Base-by-base conservation (phyloP, 2,888 invertebrate genomes). In the Gnatocerus cornutus region DNA sequence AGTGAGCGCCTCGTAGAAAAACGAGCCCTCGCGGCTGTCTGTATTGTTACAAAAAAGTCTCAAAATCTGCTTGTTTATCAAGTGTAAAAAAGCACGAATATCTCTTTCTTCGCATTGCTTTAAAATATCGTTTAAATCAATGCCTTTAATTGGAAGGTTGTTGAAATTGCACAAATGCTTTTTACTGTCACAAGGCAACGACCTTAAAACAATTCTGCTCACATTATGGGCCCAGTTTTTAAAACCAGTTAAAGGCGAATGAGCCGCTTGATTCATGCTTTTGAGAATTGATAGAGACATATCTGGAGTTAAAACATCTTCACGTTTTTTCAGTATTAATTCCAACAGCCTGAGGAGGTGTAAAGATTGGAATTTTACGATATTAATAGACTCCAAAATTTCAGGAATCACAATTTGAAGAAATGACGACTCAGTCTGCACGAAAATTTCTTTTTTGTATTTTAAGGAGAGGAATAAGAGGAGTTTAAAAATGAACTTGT, bases 11-110 rank as follows among this genome's bases (percentile, higher is more conserved):
- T 72, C 72, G 63, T 79, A 80, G 16, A 77, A 71, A 68, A 75
- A 71, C 3, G 77, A 74, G 5, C 74, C 79, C 67, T 78, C 79
- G 46, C 77, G 75, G 71, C 71, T 78, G 37, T 79, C 78, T 21
- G 77, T 73, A 50, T 79, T 79, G 53, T 74, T 78, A 7, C 58
- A 55, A 71, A 80, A 80, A 68, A 76, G 74, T 56, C 71, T 67
- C 9, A 77, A 64, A 5, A 79, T 69, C 55, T 73, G 78, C 46
- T 43, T 53, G 61, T 62, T 29, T 46, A 39, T 52, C 39, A 53
- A 62, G 69, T 55, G 9, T 8, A 48, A 41, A 33, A 46, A 16
- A 59, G 27, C n/a, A 13, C 63, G 61, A 7, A 74, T 53, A 33
- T 45, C 52, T 29, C 55, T 63, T 55, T 65, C 59, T 41, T 63